These are phyloP conservation scores for Threskiornis aethiopicus DNA, from an alignment of 2,797 vertebrate species.

Conservation along the genomic window DNA sequence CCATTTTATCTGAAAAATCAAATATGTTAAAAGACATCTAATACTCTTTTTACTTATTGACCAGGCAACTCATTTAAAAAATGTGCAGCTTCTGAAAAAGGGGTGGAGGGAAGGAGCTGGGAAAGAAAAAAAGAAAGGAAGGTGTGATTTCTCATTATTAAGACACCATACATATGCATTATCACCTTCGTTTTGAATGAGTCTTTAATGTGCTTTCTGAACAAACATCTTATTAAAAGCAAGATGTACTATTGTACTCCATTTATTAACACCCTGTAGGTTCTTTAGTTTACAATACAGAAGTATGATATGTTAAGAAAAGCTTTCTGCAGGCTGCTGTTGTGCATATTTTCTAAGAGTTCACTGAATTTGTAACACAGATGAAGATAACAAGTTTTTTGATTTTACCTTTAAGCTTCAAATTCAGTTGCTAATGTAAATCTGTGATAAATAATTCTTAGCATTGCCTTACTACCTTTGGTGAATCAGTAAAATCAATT, in stretches of 20 bases:
- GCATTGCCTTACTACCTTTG: background rate
- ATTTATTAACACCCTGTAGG: constrained; percentile 45
- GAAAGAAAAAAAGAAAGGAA: background rate
- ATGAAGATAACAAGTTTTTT: background rate
- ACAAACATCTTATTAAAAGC: constrained; percentile 51
- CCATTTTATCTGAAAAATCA: constrained; percentile 25
- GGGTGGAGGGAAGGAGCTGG: background rate
- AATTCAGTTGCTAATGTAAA: background rate
- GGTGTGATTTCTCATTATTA: constrained; percentile 36
- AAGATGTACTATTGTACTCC: constrained; percentile 16
- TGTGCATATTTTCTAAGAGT: background rate
- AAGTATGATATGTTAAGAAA: background rate
- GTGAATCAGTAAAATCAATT: background rate
- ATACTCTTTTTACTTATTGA: constrained; percentile 28
- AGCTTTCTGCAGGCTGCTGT: background rate
- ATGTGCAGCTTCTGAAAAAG: background rate
- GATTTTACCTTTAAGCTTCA: background rate
- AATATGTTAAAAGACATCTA: background rate
- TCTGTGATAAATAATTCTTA: background rate
- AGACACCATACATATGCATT: background rate
- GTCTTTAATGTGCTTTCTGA: constrained; percentile 33
- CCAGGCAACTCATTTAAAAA: constrained; percentile 25
- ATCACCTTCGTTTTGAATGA: background rate
- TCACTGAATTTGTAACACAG: background rate
- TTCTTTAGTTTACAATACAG: background rate